Evolutionary conservation across 2,888 invertebrate genomes (phyloP).

Genomic region (Pseudococcus viburni): DNA sequence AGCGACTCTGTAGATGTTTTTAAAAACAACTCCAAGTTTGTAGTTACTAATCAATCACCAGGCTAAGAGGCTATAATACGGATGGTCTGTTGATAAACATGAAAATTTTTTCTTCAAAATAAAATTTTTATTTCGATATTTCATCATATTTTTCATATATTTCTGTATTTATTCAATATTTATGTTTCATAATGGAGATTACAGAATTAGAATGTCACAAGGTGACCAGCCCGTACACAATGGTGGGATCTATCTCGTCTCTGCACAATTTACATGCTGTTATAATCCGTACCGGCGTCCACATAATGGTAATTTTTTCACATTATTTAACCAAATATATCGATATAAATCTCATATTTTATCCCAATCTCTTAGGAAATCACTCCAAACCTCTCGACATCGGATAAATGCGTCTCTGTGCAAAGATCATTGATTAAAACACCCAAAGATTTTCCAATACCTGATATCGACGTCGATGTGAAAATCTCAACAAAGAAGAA

Average conservation of each 20-base stretch:
- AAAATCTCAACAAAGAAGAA: constrained; percentile 54
- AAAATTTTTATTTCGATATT: neutral
- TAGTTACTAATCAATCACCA: too few relatives aligned
- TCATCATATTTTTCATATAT: neutral
- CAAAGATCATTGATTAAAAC: constrained; percentile 57
- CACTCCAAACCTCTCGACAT: constrained; percentile 4
- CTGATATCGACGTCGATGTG: constrained; percentile 37
- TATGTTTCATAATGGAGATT: neutral
- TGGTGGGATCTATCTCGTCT: neutral
- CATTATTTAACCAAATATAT: neutral
- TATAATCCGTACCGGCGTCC: constrained; percentile 9
- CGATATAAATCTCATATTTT: neutral
- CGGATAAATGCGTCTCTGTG: neutral
- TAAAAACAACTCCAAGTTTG: too few relatives aligned
- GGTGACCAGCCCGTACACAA: neutral
- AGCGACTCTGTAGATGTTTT: too few relatives aligned
- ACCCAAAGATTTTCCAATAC: constrained; percentile 22
- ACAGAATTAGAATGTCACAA: constrained; percentile 15
- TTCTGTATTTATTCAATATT: neutral
- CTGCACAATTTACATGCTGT: constrained; percentile 30
- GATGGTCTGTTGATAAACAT: neutral
- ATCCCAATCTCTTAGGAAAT: neutral
- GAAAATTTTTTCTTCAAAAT: constrained; percentile 18
- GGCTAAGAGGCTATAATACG: too few relatives aligned
- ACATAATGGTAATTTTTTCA: constrained; percentile 22